Evolutionary conservation across 2,113 vertebrate species (phyloP), one percentile per base, ranked within the genome.

Genomic region (Dicaeum eximium): DNA sequence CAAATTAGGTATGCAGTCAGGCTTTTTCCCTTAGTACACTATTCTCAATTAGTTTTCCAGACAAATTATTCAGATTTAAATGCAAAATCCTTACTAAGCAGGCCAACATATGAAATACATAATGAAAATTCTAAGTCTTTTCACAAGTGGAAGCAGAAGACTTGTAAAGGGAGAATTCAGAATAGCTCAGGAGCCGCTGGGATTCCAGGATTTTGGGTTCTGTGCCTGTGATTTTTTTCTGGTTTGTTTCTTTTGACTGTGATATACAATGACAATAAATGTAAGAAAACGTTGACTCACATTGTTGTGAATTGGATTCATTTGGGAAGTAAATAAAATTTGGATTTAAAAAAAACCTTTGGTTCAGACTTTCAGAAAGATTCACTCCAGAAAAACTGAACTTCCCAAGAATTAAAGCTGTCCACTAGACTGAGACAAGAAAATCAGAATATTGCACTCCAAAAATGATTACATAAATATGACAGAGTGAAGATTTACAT

Each of bases 21-120:
- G 27, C 16, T 30, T 74, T 78, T 87, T 48, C 40, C 1, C 1
- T n/a, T 56, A 51, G 31, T 60, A n/a, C n/a, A 25, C 51, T 47
- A 7, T 64, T 89, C 51, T 81, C 56, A 89, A 37, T 89, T 84
- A 42, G 18, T 45, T 92, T 91, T 85, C 33, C 27, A 62, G 42
- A 8, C 78, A 82, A 42, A 72, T 85, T 80, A 57, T 62, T 90
- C 42, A 87, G 42, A 80, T 69, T 58, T 65, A n/a, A 61, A 85
- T 61, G 44, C 9, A 81, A 73, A 88, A 56, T 37, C 10, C 48
- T 65, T 27, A 24, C 37, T 22, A 50, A 89, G 45, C 12, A 57
- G 37, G 19, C 31, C 18, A 69, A 24, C 1, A 1, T 57, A 35
- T 54, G 24, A 48, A 57, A 79, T 70, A 31, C 0, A 0, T 53